These are phyloP conservation scores for Pseudomyrmex sp. DNA, from an alignment of 1,140 invertebrate genomes.

Conservation along the genomic window DNA sequence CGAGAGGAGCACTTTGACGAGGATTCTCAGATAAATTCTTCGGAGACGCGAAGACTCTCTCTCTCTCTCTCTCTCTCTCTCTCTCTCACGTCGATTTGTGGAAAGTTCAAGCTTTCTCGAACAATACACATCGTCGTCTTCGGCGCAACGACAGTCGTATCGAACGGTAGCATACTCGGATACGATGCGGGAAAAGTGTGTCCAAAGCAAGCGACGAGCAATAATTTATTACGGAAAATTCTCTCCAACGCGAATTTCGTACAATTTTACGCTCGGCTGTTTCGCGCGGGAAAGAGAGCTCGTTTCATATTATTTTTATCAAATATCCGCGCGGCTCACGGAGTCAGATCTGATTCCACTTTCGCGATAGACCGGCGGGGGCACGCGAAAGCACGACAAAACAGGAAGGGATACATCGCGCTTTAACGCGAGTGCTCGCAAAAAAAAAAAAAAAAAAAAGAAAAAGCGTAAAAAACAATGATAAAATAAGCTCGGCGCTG, in stretches of 20 bases:
- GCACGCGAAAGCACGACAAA: slow-evolving; percentile 27
- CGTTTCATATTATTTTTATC: slow-evolving; percentile 44
- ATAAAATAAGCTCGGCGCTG: slow-evolving; percentile 52
- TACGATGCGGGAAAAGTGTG: too few relatives aligned
- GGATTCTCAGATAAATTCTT: slow-evolving; percentile 9
- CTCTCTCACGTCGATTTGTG: neutral
- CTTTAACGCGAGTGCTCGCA: slow-evolving; percentile 17
- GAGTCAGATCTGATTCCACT: slow-evolving; percentile 12
- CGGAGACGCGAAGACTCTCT: neutral
- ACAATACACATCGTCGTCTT: slow-evolving; percentile 11
- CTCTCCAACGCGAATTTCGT: neutral
- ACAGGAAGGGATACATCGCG: slow-evolving; percentile 41
- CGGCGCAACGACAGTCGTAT: neutral
- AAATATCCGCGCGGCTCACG: slow-evolving; percentile 16
- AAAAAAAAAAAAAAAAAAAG: neutral
- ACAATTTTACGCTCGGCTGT: neutral
- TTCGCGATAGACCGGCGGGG: neutral
- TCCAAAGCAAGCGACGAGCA: neutral
- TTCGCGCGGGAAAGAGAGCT: neutral
- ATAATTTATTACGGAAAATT: slow-evolving; percentile 44
- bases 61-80: too few relatives aligned
- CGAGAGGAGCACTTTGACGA: neutral
- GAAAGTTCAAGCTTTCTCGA: slow-evolving; percentile 15
- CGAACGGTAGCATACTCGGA: too few relatives aligned
- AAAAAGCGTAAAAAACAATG: slow-evolving; percentile 60